A percentile compares a stretch with the other conserved stretches of the same genome.
Evolutionary conservation across 2,888 invertebrate species (phyloP).

Genomic region (Reticulitermes lucifugus): DNA sequence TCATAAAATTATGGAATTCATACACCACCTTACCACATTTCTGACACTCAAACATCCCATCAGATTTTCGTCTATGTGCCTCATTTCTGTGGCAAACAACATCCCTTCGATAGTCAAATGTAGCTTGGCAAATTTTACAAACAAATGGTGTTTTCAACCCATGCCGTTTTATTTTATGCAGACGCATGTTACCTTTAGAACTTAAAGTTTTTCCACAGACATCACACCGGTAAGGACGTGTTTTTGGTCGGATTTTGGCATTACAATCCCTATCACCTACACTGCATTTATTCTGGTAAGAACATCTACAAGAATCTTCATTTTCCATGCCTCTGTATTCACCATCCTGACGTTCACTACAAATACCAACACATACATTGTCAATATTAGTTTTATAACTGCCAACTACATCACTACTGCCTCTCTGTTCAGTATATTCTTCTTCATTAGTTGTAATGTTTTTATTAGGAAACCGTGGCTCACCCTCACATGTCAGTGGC

Average conservation of each 20-base stretch:
- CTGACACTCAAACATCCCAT: conserved; percentile 44
- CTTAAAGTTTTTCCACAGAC: conserved; percentile 41
- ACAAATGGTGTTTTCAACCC: conserved; percentile 27
- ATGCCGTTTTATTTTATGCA: conserved; percentile 44
- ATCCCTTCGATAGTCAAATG: conserved; percentile 25
- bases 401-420: too few relatives aligned
- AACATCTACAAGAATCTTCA: too few relatives aligned
- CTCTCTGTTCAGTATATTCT: neutral
- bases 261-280: too few relatives aligned
- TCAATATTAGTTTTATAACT: too few relatives aligned
- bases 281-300: too few relatives aligned
- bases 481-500: neutral
- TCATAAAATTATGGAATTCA: conserved; percentile 42
- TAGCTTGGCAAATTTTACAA: conserved; percentile 39
- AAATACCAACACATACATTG: too few relatives aligned
- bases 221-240: conserved; percentile 39
- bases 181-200: conserved; percentile 41
- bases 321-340: too few relatives aligned
- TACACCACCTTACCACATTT: conserved; percentile 32
- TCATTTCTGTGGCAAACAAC: conserved; percentile 37
- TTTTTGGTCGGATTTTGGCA: neutral
- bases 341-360: too few relatives aligned
- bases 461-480: neutral
- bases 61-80: conserved; percentile 26
- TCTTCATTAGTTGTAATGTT: neutral